Evolutionary conservation across 2,888 invertebrate species (phyloP), one percentile per base, ranked within the genome.

Genomic region (Cordilura impudica): DNA sequence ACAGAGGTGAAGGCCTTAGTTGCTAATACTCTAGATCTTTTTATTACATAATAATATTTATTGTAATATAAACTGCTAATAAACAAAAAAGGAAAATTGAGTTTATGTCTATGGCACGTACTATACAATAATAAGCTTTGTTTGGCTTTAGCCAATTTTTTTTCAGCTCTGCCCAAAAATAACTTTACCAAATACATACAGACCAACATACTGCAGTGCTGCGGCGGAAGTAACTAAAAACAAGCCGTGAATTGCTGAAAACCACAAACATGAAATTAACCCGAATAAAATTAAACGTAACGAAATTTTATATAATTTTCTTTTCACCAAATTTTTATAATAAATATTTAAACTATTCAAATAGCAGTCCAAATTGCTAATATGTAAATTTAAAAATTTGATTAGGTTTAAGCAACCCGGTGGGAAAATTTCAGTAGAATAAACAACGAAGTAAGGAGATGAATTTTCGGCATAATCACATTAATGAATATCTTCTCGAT

Each of bases 101-200:
- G n/a, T n/a, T n/a, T n/a, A n/a, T n/a, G n/a, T n/a, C n/a, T n/a
- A n/a, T n/a, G n/a, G n/a, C n/a, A n/a, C n/a, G n/a, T n/a, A n/a
- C n/a, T n/a, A n/a, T n/a, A 14, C 51, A 39, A 61, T 78, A 73
- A 78, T 78, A 73, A 78, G 69, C 58, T 70, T 58, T 65, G 47
- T 51, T 69, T 60, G 31, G 53, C 29, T 70, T 29, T 12, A 60
- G 43, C 12, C 3, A 31, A 78, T 29, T 14, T 14, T 5, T 7
- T 16, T 66, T 47, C 29, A 43, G 39, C 0, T 2, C 14, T 18
- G 16, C 4, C 3, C 31, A 45, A 45, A 60, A 45, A 43, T 58
- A 23, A 16, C 23, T 14, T 43, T 43, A 58, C 19, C 39, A 58
- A 39, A 39, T 60, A 43, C 43, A 23, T 23, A 10, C 14, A 58